Evolutionary conservation across 2,113 vertebrate genomes (phyloP), one percentile per base, ranked within the genome.

Genomic region (Phaethornis superciliosus): DNA sequence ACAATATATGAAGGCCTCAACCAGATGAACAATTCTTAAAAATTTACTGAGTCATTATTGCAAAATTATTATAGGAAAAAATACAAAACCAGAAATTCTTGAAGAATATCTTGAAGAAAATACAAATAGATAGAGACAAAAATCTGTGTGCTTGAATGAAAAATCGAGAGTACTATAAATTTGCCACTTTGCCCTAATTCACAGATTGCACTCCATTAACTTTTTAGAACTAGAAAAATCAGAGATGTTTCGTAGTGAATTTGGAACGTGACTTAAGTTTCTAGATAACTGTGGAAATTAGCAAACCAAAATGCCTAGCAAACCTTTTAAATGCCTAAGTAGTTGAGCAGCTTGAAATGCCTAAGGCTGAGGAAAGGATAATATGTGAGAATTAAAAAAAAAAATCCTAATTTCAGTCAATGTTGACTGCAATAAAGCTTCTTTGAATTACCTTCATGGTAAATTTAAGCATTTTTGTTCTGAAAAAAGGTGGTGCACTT

Each of bases 401-500:
- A 12, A 4, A 10, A 86, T 88, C 77, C 90, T 95, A 23, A 78
- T 72, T 85, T 93, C 64, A 82, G 70, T 91, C 71, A 54, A 8
- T 62, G 24, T 24, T 89, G 77, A 54, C 69, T 93, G 54, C 74
- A 81, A 17, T 75, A 77, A 86, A 75, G 74, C 12, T 54, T 85
- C 10, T 77, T 88, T 32, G 83, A 88, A 44, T 26, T 81, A 32
- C 76, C 44, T 85, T 81, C 63, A 80, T 22, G 37, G 67, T 88
- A 78, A 80, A 77, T n/a, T 79, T 74, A 71, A 90, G 63, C 56
- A 56, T 30, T 69, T 94, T 90, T 88, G 18, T 77, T 89, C n/a
- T 90, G 70, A 86, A 67, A 80, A 85, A 60, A 17, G 20, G 64
- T 90, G 70, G 16, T 94, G 65, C 35, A 16, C 24, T 86, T 85